Conservation (phyloP, 2,888 invertebrate genomes). For the Pollenia labialis region DNA sequence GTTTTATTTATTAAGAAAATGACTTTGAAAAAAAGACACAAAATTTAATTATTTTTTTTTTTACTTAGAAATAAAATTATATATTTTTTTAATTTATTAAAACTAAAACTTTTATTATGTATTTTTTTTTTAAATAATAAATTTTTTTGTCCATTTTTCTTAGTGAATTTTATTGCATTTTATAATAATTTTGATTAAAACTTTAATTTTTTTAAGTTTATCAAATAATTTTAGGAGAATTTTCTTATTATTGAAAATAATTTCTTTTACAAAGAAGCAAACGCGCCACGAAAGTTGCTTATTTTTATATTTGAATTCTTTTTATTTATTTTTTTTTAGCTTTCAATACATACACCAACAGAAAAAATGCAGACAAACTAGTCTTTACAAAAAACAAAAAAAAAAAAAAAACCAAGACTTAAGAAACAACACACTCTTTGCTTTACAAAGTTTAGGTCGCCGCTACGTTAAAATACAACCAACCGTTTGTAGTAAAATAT, state of each 20-base stretch:
- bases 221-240: slow-evolving; percentile 18
- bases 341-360: slow-evolving; percentile 46
- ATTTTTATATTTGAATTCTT: slow-evolving; percentile 15
- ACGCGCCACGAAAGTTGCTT: slow-evolving; percentile 71
- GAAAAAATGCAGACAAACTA: slow-evolving; percentile 73
- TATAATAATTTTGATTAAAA: slow-evolving; percentile 32
- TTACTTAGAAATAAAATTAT: background rate
- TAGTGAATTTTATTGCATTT: background rate
- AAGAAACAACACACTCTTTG: slow-evolving; percentile 6
- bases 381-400: slow-evolving; percentile 27
- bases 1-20: background rate
- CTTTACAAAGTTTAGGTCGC: background rate
- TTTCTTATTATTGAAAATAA: slow-evolving; percentile 39
- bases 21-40: background rate
- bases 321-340: background rate
- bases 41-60: background rate
- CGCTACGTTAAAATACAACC: slow-evolving; percentile 1
- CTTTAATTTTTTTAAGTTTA: background rate
- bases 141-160: background rate
- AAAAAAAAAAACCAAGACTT: slow-evolving; percentile 17
- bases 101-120: background rate
- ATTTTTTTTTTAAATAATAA: background rate
- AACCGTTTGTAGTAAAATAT: slow-evolving; percentile 33
- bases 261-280: slow-evolving; percentile 64
- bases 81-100: slow-evolving; percentile 25